A percentile compares a stretch with the other conserved stretches of the same genome.
Conservation (phyloP, 2,113 vertebrate species). For the Nycticryphes semicollaris region DNA sequence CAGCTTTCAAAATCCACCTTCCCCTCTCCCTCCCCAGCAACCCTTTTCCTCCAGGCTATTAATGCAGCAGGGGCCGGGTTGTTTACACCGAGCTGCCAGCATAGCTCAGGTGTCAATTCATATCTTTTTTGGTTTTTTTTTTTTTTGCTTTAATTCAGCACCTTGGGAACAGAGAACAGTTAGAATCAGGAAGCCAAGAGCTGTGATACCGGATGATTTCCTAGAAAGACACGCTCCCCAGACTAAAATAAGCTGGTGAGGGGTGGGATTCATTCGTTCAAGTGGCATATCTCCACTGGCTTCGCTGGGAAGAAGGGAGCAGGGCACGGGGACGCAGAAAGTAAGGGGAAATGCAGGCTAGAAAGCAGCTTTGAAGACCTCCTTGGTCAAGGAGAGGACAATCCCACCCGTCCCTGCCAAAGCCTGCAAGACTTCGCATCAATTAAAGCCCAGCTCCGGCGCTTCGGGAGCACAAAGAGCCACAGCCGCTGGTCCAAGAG, state of each 20-base stretch:
- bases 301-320: background rate
- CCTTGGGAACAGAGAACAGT: background rate
- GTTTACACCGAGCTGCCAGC: background rate
- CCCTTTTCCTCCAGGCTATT: background rate
- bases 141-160: background rate
- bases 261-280: background rate
- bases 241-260: background rate
- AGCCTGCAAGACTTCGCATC: fast-evolving
- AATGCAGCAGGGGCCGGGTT: background rate
- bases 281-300: background rate
- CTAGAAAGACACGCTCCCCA: background rate
- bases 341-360: background rate
- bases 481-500: fast-evolving
- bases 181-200: background rate
- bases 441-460: fast-evolving
- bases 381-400: background rate
- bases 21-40: too few species aligned
- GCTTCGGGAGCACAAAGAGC: fast-evolving
- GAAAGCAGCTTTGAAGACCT: background rate
- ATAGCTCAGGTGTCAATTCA: background rate
- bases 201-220: background rate
- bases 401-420: background rate
- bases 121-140: background rate
- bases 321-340: background rate
- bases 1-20: too few species aligned